phyloP scores from a whole-genome alignment of 2,888 invertebrate genomes.

The Caenorhabditis sp. region DNA sequence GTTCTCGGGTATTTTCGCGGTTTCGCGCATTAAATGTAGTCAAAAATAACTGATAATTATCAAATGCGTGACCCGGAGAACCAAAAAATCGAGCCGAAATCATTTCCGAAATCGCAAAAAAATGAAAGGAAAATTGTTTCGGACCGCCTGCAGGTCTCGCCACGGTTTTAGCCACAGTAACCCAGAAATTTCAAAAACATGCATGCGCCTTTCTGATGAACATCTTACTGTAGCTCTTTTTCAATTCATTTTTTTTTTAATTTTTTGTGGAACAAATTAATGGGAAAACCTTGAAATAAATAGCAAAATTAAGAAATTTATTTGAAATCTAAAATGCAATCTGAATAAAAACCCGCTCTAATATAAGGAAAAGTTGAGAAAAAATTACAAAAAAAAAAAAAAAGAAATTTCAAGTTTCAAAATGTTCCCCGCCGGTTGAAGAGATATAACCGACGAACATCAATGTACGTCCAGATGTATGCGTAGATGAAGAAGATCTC shows the following conservation, averaged over 20 bases:
- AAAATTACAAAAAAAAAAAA: neutral
- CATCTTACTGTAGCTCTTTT: neutral
- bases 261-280: no score
- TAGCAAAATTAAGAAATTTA: neutral
- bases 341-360: neutral
- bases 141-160: neutral
- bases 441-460: slow-evolving; percentile 51
- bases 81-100: neutral
- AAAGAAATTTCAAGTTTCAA: slow-evolving; percentile 4
- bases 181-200: neutral
- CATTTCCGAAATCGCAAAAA: no score
- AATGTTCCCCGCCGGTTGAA: slow-evolving; percentile 63
- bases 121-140: neutral
- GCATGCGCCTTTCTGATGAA: neutral
- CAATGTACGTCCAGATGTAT: slow-evolving; percentile 55
- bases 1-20: no score
- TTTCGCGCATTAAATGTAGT: neutral
- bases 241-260: no score
- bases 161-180: neutral
- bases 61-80: no score
- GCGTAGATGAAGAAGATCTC: slow-evolving; percentile 60
- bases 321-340: neutral
- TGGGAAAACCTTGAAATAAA: neutral
- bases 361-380: neutral
- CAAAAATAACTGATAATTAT: no score